Evolutionary conservation across 1,140 invertebrate genomes (phyloP).

Genomic region (Venturia canescens): DNA sequence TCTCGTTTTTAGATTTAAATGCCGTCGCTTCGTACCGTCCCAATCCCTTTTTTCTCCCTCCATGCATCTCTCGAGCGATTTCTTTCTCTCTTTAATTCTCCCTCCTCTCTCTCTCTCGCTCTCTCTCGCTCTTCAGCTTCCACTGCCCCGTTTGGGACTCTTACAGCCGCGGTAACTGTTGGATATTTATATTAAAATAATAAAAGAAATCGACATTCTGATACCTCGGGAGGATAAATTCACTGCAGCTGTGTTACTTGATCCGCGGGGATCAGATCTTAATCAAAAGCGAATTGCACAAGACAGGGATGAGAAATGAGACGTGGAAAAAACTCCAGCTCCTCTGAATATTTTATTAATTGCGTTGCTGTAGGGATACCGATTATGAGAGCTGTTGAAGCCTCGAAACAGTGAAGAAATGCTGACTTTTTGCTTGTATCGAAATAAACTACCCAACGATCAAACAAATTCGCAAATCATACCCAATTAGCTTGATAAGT

Average conservation of each 20-base stretch:
- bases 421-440: too few relatives aligned
- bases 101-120: background rate
- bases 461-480: too few relatives aligned
- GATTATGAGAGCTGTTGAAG: background rate
- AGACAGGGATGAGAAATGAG: conserved; percentile 5
- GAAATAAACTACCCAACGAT: too few relatives aligned
- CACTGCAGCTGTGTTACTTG: background rate
- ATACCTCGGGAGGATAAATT: background rate
- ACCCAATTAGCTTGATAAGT: too few relatives aligned
- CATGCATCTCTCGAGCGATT: conserved; percentile 1
- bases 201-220: conserved; percentile 13
- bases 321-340: background rate
- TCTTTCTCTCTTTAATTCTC: background rate
- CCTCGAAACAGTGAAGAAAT: too few relatives aligned
- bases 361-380: background rate
- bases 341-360: conserved; percentile 29
- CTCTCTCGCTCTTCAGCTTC: background rate
- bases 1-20: conserved; percentile 69
- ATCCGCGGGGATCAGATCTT: background rate
- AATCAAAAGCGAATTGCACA: background rate
- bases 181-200: conserved; percentile 34
- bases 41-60: background rate
- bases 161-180: conserved; percentile 5
- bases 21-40: conserved; percentile 30
- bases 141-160: background rate